Conservation (phyloP, 2,888 invertebrate species). For the Zygaena filipendulae region DNA sequence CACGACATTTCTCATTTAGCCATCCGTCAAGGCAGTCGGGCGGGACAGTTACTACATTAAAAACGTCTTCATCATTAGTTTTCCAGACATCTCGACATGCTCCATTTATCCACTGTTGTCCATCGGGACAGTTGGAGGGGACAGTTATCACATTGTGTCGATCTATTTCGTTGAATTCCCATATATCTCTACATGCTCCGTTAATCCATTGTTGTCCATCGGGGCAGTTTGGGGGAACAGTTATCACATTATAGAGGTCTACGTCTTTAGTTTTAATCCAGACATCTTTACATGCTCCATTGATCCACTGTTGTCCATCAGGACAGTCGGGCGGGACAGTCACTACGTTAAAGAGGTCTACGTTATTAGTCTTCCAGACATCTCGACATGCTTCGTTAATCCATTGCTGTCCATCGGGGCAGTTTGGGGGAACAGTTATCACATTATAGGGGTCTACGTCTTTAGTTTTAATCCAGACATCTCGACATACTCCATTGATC, state of each 20-base stretch:
- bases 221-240: slow-evolving; percentile 22
- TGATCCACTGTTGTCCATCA: slow-evolving; percentile 12
- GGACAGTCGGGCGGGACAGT: slow-evolving; percentile 13
- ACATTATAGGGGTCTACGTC: slow-evolving; percentile 17
- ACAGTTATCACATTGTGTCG: slow-evolving; percentile 14
- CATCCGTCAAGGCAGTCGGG: slow-evolving; percentile 19
- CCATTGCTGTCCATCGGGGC: slow-evolving; percentile 14
- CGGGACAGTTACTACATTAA: slow-evolving; percentile 16
- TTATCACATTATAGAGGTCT: slow-evolving; percentile 14
- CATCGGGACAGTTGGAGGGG: slow-evolving; percentile 22
- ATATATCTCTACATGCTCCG: slow-evolving; percentile 28
- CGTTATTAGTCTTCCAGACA: slow-evolving; percentile 6
- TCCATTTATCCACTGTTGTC: slow-evolving; percentile 22
- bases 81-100: slow-evolving; percentile 19
- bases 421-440: slow-evolving; percentile 19
- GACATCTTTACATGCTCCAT: slow-evolving; percentile 16
- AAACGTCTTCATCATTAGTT: background rate
- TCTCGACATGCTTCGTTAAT: slow-evolving; percentile 17
- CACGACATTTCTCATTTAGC: slow-evolving; percentile 19
- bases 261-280: slow-evolving; percentile 13
- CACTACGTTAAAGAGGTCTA: background rate
- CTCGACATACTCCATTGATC: slow-evolving; percentile 14
- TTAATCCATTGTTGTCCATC: slow-evolving; percentile 21
- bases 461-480: slow-evolving; percentile 1
- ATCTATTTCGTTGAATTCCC: slow-evolving; percentile 11